Evolutionary conservation across 2,797 vertebrate species (phyloP), one percentile per base, ranked within the genome.

Genomic region (Hephaestus fuliginosus): DNA sequence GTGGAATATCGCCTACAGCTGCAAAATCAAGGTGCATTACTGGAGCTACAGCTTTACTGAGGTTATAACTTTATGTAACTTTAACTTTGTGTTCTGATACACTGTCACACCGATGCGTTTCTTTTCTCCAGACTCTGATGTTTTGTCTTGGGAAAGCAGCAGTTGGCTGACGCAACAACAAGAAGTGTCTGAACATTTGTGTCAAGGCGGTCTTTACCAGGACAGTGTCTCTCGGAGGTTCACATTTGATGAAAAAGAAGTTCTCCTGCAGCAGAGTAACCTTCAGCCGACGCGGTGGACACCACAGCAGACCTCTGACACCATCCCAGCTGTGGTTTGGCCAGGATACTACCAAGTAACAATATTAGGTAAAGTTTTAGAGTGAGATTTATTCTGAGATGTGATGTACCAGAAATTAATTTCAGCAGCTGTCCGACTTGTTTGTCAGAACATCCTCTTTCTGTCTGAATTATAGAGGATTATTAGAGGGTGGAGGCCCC

Each of bases 191-290:
- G 93, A 95, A 62, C 96, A 97, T 81, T 82, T 97, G 33, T 51
- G 74, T 73, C 93, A 91, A 74, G 93, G 92, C 33, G 78, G 61
- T 17, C 77, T 98, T 85, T 91, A 95, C 79, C 90, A 90, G 66
- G 96, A 97, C 92, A 98, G 97, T 82, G 28, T 97, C 82, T 90
- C 94, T 51, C 93, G 86, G 71, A 96, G 92, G 91, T 99, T 97
- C 93, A 83, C 89, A 43, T 94, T 94, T 0, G 83, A 91, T 0
- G 91, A 96, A 36, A 96, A 89, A 87, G 92, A 95, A 4, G 81
- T 92, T 44, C 93, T 97, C 46, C 93, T 95, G 87, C 93, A 93
- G 55, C 92, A 90, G 88, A 93, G 89, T 82, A 97, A 97, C 93
- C 96, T 97, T 70, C 96, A 97, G 66, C 93, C 96, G 15, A 80